These are phyloP conservation scores for Eulemur rubriventer DNA, from an alignment of 2,797 vertebrate genomes.

Conservation along the genomic window DNA sequence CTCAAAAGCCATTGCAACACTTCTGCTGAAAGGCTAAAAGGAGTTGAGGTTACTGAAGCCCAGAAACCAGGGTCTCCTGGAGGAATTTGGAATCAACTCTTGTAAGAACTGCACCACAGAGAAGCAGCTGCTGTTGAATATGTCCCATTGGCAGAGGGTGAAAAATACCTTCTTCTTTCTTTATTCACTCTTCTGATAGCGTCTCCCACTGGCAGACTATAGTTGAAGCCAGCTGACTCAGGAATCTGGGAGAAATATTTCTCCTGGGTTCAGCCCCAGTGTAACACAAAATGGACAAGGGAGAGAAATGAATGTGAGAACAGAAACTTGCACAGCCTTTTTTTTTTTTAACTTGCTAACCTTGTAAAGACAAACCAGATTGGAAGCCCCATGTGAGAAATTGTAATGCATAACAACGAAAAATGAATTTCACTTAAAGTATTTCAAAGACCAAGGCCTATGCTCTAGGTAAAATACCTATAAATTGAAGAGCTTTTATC, in stretches of 20 bases:
- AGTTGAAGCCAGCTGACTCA: background rate
- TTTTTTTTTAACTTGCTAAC: background rate
- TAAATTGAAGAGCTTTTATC: constrained; percentile 73
- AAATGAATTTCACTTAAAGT: constrained; percentile 42
- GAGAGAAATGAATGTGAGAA: constrained; percentile 38
- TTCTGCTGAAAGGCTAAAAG: background rate
- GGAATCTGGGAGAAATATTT: background rate
- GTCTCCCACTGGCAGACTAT: background rate
- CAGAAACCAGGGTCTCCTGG: background rate
- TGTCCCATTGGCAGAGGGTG: background rate
- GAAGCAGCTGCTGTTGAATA: background rate
- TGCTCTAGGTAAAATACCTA: constrained; percentile 69
- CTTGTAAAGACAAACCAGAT: constrained; percentile 50
- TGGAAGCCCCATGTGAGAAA: background rate
- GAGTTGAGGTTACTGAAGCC: background rate
- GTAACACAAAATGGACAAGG: background rate
- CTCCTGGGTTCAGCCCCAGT: background rate
- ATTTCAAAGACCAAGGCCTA: constrained; percentile 29
- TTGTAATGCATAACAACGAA: constrained; percentile 5
- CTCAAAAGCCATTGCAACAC: background rate
- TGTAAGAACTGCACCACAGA: background rate
- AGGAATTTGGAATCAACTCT: background rate
- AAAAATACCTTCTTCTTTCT: background rate
- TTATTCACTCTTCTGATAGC: background rate
- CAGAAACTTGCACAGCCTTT: background rate